These are phyloP conservation scores for Rhabdomys pumilio DNA, from an alignment of 2,797 vertebrate genomes.

Conservation along the genomic window DNA sequence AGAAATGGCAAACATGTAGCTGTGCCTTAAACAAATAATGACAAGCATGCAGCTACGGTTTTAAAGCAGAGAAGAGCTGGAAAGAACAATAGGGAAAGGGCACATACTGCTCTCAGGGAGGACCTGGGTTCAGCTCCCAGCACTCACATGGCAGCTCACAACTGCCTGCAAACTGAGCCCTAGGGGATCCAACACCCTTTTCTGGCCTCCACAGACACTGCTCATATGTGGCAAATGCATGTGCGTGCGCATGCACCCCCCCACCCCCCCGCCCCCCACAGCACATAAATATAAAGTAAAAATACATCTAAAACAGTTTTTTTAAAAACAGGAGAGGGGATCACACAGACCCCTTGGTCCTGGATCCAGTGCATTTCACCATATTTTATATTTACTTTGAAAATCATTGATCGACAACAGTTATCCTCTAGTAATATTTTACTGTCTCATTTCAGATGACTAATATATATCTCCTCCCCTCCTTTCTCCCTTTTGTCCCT, in stretches of 20 bases:
- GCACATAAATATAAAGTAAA: background rate
- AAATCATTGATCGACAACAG: slow-evolving; percentile 4
- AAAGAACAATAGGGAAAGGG: background rate
- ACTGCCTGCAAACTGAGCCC: background rate
- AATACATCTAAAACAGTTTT: background rate
- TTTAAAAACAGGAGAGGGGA: background rate
- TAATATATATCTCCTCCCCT: background rate
- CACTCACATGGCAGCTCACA: background rate
- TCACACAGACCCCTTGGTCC: background rate
- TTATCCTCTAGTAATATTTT: slow-evolving; percentile 45
- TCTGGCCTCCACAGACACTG: no score
- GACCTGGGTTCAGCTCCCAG: no score
- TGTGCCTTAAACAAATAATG: background rate
- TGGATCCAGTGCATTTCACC: slow-evolving; percentile 27
- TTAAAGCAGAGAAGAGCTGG: background rate
- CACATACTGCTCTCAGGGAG: background rate
- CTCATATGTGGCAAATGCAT: background rate
- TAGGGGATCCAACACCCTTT: background rate
- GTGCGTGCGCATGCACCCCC: background rate
- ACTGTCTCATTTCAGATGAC: slow-evolving; percentile 30
- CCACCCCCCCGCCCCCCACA: no score
- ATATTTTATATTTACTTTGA: slow-evolving; percentile 56
- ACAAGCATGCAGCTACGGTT: background rate
- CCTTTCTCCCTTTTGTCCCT: no score
- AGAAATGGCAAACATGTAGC: background rate